A percentile compares a stretch with the other conserved stretches of the same genome.
phyloP scores from a whole-genome alignment of 2,797 vertebrate genomes.

The Silurus lanzhouensis region DNA sequence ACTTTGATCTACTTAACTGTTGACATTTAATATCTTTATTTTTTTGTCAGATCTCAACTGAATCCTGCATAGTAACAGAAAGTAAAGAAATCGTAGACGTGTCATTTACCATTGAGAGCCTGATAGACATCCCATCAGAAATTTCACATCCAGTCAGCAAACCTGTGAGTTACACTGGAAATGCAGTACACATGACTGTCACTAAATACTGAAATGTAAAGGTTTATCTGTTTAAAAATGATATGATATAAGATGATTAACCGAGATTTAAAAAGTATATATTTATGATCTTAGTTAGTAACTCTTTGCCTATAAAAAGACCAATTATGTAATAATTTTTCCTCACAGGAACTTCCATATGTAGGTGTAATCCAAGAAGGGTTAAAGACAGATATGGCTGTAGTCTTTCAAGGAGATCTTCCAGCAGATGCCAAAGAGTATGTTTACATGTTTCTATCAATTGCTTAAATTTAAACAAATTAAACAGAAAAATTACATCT shows the following conservation, averaged over 20 bases:
- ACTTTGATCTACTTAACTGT: no score
- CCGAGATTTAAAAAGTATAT: no score
- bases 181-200: background rate
- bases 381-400: slow-evolving; percentile 17
- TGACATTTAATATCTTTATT: no score
- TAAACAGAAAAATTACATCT: background rate
- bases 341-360: slow-evolving; percentile 26
- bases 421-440: slow-evolving; percentile 27
- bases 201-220: background rate
- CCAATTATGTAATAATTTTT: background rate
- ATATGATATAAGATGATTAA: no score
- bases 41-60: no score
- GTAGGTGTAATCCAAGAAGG: slow-evolving; percentile 18
- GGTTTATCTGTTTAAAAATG: no score
- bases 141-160: background rate
- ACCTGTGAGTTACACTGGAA: background rate
- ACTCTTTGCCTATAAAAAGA: no score
- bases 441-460: background rate
- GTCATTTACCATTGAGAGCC: background rate
- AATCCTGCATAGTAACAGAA: background rate
- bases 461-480: background rate
- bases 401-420: slow-evolving; percentile 29
- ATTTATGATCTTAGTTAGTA: no score
- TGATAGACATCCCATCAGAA: background rate
- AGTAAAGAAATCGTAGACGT: background rate